Conservation (phyloP, 2,113 vertebrate genomes). For the Mus pahari region DNA sequence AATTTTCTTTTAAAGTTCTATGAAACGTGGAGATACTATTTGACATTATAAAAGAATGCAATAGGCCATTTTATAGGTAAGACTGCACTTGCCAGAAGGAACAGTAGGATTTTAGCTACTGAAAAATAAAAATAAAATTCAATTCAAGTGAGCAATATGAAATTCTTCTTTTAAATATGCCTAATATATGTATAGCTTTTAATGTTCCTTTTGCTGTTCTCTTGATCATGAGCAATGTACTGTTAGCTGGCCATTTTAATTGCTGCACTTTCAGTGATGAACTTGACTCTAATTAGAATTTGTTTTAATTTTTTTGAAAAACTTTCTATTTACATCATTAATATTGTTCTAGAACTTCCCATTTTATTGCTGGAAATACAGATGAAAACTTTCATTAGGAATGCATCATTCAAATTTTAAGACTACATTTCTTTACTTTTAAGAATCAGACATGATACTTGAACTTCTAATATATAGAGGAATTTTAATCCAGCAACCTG, state of each 20-base stretch:
- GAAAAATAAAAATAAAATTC: constrained; percentile 63
- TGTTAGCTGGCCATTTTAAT: neutral
- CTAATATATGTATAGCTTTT: constrained; percentile 17
- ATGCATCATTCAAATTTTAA: neutral
- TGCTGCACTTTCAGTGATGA: neutral
- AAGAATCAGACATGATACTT: neutral
- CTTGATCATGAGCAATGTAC: neutral
- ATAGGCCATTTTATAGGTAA: constrained; percentile 31
- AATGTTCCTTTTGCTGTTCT: neutral
- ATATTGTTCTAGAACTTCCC: neutral
- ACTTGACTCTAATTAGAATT: neutral
- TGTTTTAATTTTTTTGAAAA: constrained; percentile 24
- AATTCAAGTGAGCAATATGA: neutral
- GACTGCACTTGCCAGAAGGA: neutral
- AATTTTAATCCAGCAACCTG: no score
- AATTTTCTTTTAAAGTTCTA: constrained; percentile 24
- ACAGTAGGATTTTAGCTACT: neutral
- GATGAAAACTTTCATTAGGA: neutral
- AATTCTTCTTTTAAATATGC: neutral
- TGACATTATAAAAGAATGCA: constrained; percentile 39
- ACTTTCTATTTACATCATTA: constrained; percentile 18
- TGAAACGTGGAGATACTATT: constrained; percentile 41
- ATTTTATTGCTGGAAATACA: constrained; percentile 24
- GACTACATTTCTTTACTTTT: neutral
- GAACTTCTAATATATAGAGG: neutral